Conservation (phyloP, 2,797 vertebrate genomes). For the Hyperoplus immaculatus region DNA sequence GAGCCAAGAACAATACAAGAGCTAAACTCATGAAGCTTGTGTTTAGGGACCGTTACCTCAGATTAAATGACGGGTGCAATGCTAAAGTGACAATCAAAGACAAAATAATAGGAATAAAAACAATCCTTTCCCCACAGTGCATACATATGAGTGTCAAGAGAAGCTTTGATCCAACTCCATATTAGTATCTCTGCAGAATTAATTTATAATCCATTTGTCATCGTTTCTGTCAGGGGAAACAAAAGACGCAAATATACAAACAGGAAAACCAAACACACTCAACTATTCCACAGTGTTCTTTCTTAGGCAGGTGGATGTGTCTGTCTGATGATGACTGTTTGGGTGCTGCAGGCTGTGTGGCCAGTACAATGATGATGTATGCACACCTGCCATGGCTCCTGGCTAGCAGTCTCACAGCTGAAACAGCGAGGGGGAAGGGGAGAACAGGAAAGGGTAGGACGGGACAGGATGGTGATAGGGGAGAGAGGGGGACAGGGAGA, state of each 20-base stretch:
- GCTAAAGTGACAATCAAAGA: constrained; percentile 62
- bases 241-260: constrained; percentile 34
- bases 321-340: constrained; percentile 56
- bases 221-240: constrained; percentile 42
- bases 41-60: constrained; percentile 31
- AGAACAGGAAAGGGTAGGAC: constrained; percentile 1
- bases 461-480: constrained; percentile 58
- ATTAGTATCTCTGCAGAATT: constrained; percentile 34
- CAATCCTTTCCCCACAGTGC: constrained; percentile 32
- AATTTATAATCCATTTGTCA: constrained; percentile 61
- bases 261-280: constrained; percentile 23
- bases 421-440: constrained; percentile 33
- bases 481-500: constrained; percentile 48
- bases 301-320: constrained; percentile 66
- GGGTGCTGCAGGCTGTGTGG: constrained; percentile 73
- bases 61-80: constrained; percentile 45
- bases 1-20: constrained; percentile 6
- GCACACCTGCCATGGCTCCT: constrained; percentile 77
- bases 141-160: constrained; percentile 51
- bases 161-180: constrained; percentile 36
- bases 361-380: constrained; percentile 74
- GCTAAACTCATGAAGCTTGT: constrained; percentile 13
- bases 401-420: constrained; percentile 68
- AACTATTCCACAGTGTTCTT: constrained; percentile 33
- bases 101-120: constrained; percentile 65